These are phyloP conservation scores for Heliconius erato DNA, from an alignment of 2,888 invertebrate species.

Conservation along the genomic window DNA sequence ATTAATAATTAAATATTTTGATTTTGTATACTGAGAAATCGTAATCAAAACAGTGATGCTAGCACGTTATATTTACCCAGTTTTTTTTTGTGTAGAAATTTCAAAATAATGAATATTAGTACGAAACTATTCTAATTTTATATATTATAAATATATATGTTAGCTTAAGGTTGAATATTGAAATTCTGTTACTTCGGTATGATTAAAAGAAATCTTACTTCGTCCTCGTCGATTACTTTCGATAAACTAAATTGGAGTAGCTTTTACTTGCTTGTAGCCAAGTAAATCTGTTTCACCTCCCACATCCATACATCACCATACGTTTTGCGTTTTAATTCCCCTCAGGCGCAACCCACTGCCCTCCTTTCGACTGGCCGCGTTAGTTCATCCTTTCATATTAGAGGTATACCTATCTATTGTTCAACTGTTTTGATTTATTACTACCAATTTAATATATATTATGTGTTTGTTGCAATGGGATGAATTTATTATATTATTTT, in stretches of 20 bases:
- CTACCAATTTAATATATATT: neutral
- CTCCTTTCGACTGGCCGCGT: constrained; percentile 63
- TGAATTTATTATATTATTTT: neutral
- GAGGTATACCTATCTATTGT: constrained; percentile 18
- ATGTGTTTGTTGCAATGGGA: neutral
- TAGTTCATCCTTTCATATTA: constrained; percentile 62
- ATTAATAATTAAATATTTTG: neutral
- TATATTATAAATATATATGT: neutral
- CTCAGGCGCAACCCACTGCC: constrained; percentile 75
- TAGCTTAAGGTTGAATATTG: neutral
- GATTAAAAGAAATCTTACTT: neutral
- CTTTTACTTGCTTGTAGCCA: constrained; percentile 14
- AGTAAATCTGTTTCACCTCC: constrained; percentile 40
- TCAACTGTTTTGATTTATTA: constrained; percentile 1
- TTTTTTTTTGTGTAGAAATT: neutral
- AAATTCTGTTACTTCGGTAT: neutral
- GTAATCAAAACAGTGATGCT: no score
- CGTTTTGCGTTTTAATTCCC: constrained; percentile 62
- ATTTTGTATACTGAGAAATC: neutral
- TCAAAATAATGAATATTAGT: neutral
- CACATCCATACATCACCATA: constrained; percentile 48
- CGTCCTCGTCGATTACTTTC: neutral
- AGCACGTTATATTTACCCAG: no score
- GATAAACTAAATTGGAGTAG: neutral
- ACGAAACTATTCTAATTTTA: neutral